Base-by-base conservation (phyloP, 2,888 invertebrate genomes). In the Idaea aversata region DNA sequence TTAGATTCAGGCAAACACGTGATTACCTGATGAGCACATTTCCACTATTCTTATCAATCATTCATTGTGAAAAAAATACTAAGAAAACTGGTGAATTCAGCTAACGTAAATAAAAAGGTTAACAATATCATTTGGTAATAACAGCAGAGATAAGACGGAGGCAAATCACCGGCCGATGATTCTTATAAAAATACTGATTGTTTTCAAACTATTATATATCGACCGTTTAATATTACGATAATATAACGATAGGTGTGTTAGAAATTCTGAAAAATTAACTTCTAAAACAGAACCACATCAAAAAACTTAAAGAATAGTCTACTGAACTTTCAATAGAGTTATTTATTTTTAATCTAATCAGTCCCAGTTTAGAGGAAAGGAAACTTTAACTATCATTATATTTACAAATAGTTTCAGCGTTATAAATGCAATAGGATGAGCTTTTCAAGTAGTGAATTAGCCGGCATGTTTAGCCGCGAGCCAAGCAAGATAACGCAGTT, bases 401-500 rank as follows among this genome's bases (percentile, higher is more conserved):
- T 25, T 25, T 1, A 25, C 2, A 25, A 25, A 25, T 25, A 25
- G 25, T 25, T 25, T 25, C 25, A 25, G 25, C 10, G 47, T 47
- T 13, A 7, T 47, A 4, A 36, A 36, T 36, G 4, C 10, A 13
- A 47, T 13, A 59, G 16, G 58, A 16, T 16, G 58, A 16, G 15
- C 58, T 15, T 59, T 59, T 59, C 6, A 5, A n/a, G 15, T 58
- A 16, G 58, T 15, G 15, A 16, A 59, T 15, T 15, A 6, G 15
- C 15, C 58, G 58, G 58, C 16, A 59, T 3, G 15, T 59, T 59
- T 59, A 16, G 58, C 75, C 78, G 69, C 71, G 76, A 72, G 77
- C 72, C 75, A 62, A 67, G 88, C 85, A 90, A 91, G 90, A 88
- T 89, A 88, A 85, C 63, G 79, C 75, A 65, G 59, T 15, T 36